Percentiles rank a stretch among this genome's conserved stretches.
Evolutionary conservation across 2,888 invertebrate species (phyloP).

Genomic region (Scaptomyza flava): DNA sequence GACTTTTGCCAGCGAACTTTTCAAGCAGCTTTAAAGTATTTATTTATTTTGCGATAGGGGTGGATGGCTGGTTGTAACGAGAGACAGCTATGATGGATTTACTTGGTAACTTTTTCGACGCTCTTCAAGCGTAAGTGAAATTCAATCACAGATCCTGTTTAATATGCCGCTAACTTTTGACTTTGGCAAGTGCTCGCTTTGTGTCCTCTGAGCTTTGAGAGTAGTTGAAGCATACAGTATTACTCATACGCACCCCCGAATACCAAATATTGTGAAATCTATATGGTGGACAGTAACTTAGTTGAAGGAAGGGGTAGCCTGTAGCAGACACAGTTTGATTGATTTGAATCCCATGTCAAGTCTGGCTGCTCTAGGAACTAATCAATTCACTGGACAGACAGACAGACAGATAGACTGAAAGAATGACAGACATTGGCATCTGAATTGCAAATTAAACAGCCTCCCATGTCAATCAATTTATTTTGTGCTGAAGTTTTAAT

Average conservation of each 20-base stretch:
- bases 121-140: constrained; percentile 70
- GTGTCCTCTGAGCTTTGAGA: constrained; percentile 21
- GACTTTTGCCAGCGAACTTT: constrained; percentile 63
- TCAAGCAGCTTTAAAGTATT: constrained; percentile 51
- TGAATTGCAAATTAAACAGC: constrained; percentile 45
- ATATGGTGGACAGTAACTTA: neutral
- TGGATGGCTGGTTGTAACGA: neutral
- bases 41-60: neutral
- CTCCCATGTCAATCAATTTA: constrained; percentile 19
- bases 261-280: constrained; percentile 52
- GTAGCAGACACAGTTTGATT: constrained; percentile 50
- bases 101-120: constrained; percentile 54
- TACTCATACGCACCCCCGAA: constrained; percentile 64
- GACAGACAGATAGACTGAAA: neutral
- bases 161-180: constrained; percentile 48
- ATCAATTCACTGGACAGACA: constrained; percentile 44
- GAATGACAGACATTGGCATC: constrained; percentile 4
- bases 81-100: constrained; percentile 61
- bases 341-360: constrained; percentile 51
- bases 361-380: constrained; percentile 46
- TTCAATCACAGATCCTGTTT: constrained; percentile 67
- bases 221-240: constrained; percentile 62
- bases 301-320: neutral
- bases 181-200: neutral
- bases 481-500: constrained; percentile 9